Conservation (phyloP, 2,888 invertebrate species). For the Griposia aprilina region DNA sequence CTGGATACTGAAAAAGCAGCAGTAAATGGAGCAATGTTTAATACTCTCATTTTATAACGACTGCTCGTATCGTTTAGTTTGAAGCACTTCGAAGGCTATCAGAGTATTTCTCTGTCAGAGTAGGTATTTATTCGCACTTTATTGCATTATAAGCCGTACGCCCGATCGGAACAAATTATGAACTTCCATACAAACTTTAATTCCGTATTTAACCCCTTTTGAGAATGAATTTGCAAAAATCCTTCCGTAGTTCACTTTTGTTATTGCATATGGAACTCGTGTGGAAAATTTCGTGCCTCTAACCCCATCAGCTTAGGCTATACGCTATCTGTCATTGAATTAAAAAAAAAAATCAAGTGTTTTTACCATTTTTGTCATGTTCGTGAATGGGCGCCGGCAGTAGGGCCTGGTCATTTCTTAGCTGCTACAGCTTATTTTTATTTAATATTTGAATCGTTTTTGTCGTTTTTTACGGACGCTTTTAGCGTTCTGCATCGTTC, state of each 20-base stretch:
- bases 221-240: background rate
- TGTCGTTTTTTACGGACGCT: no score
- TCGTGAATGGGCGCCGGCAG: no score
- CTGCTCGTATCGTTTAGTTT: conserved; percentile 26
- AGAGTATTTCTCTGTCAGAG: conserved; percentile 1
- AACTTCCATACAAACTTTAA: background rate
- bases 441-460: no score
- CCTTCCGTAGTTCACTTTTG: background rate
- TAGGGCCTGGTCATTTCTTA: no score
- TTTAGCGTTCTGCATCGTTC: no score
- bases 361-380: no score
- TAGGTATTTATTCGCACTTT: background rate
- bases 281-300: no score
- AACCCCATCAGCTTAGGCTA: no score
- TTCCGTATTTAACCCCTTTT: background rate
- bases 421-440: no score
- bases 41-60: conserved; percentile 8
- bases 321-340: no score
- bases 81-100: conserved; percentile 6
- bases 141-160: background rate
- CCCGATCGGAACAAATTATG: background rate
- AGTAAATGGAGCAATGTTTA: conserved; percentile 1
- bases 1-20: background rate
- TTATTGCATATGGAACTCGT: no score
- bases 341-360: no score